Base-by-base conservation (phyloP, 2,797 vertebrate genomes). In the Arnoldichthys spilopterus region DNA sequence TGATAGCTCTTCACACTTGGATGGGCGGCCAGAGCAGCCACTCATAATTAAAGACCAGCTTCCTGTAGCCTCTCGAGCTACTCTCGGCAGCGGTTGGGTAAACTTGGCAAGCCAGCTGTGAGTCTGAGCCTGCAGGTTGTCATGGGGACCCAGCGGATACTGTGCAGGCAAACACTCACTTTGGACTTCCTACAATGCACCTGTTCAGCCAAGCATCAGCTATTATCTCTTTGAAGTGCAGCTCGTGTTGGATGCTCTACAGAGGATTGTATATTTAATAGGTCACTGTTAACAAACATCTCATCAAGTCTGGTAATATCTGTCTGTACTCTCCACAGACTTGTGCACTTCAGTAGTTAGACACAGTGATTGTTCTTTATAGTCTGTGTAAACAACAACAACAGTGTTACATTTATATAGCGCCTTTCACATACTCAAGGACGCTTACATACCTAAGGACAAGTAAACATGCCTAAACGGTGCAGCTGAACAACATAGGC, bases 31-130 rank as follows among this genome's bases (percentile, higher is more conserved):
- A 62, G 22, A 71, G 56, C 54, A 79, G 75, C 80, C 76, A 77
- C 58, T 79, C 76, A 59, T 83, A 84, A 82, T 83, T 84, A 84
- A 83, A 58, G 43, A 77, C 56, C 59, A 54, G 56, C 70, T 84
- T 83, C 59, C 54, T 77, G 26, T 74, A 66, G 80, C 69, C 82
- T 78, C 74, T 30, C 47, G 68, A 70, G 72, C 75, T 67, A 53
- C 59, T 56, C 73, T 77, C 67, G 76, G 76, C 76, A 70, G 67
- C 32, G 18, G 61, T 68, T 78, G 63, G 58, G n/a, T 77, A 82
- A 78, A 81, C 26, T 81, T 84, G 63, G 75, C 72, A 67, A 71
- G 63, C 54, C 71, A 72, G 66, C 77, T 79, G 73, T 72, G 81
- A 67, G 61, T 30, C 43, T 68, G 59, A 2, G 34, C 61, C 30